phyloP scores from a whole-genome alignment of 2,113 vertebrate species.

The Chaenocephalus aceratus region DNA sequence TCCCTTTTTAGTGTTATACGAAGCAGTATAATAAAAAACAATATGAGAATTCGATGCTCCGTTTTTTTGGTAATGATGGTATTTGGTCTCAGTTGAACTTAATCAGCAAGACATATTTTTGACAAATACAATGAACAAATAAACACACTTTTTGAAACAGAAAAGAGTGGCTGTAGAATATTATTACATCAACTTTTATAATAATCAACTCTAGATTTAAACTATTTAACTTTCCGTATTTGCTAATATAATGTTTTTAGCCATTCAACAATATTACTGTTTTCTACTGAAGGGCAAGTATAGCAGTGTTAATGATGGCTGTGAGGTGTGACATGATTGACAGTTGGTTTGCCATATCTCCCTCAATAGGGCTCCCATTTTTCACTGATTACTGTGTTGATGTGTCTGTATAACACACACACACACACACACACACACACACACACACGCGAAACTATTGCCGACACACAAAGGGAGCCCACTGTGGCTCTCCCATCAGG shows the following conservation, averaged over 20 bases:
- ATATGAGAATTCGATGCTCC: no score
- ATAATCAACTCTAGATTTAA: neutral
- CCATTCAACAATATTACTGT: neutral
- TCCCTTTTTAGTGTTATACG: no score
- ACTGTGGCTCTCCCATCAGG: slow-evolving; percentile 65
- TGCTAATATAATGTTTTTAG: neutral
- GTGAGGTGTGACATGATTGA: slow-evolving; percentile 73
- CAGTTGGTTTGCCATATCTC: slow-evolving; percentile 67
- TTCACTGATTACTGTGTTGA: slow-evolving; percentile 76
- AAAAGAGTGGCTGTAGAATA: neutral
- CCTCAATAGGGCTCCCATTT: slow-evolving; percentile 49
- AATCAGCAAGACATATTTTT: no score
- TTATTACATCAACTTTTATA: neutral
- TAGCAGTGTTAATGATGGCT: slow-evolving; percentile 41
- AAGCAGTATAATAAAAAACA: no score
- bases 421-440: no score
- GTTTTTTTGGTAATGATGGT: neutral
- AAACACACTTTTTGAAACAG: neutral
- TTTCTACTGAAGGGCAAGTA: slow-evolving; percentile 21
- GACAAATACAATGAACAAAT: neutral
- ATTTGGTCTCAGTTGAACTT: neutral
- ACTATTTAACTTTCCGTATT: neutral
- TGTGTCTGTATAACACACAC: slow-evolving; percentile 50
- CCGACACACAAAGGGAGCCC: slow-evolving; percentile 53
- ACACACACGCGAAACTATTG: slow-evolving; percentile 32